Conservation (phyloP, 2,888 invertebrate genomes). For the Pimpla rufipes region DNA sequence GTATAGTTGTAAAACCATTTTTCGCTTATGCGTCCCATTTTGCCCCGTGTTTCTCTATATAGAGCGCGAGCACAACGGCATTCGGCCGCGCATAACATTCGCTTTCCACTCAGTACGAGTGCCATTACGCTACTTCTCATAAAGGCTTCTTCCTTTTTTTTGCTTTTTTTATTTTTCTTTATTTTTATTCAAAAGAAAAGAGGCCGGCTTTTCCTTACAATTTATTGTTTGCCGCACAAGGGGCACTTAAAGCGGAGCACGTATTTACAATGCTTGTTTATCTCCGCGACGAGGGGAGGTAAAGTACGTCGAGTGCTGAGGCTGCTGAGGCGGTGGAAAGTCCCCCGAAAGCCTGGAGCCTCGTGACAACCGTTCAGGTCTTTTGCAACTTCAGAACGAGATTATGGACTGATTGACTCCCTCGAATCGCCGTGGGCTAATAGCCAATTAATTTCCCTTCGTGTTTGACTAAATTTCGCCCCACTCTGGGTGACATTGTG, state of each 20-base stretch:
- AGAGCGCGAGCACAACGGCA: constrained; percentile 34
- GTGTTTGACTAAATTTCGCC: neutral
- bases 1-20: too few species aligned
- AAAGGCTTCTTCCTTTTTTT: constrained; percentile 23
- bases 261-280: constrained; percentile 32
- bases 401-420: constrained; percentile 34
- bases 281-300: neutral
- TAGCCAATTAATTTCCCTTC: constrained; percentile 52
- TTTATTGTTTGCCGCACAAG: constrained; percentile 35
- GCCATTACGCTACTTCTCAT: constrained; percentile 51
- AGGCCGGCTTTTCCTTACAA: constrained; percentile 24
- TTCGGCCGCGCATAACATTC: constrained; percentile 41
- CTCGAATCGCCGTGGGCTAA: constrained; percentile 28
- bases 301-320: neutral
- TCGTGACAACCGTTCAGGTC: neutral
- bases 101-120: constrained; percentile 50
- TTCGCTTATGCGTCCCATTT: too few species aligned
- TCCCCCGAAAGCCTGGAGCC: neutral
- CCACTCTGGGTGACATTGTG: constrained; percentile 2
- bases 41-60: too few species aligned
- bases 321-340: neutral
- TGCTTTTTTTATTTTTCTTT: neutral
- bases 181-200: constrained; percentile 5
- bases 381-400: neutral
- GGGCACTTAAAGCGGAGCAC: constrained; percentile 11